phyloP scores from a whole-genome alignment of 2,797 vertebrate genomes.

The Pempheris klunzingeri region DNA sequence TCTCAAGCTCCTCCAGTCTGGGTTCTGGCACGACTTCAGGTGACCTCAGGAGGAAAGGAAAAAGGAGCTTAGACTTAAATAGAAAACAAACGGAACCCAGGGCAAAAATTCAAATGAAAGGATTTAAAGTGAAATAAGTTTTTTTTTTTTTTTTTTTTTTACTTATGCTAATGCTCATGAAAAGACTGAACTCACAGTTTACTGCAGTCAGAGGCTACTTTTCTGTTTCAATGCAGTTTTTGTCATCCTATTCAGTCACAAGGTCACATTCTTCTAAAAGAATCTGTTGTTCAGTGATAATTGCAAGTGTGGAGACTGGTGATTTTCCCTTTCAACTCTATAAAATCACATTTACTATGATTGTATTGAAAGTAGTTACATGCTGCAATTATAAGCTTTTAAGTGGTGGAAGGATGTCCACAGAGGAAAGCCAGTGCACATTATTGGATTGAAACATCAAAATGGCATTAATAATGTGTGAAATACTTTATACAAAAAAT shows the following conservation, averaged over 20 bases:
- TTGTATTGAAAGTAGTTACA: neutral
- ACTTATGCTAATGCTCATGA: neutral
- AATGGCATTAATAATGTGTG: neutral
- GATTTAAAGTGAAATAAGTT: neutral
- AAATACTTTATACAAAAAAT: no score
- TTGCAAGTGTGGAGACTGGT: neutral
- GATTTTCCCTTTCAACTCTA: neutral
- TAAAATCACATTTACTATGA: neutral
- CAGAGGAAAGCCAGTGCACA: neutral
- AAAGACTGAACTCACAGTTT: neutral
- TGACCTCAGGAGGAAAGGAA: neutral
- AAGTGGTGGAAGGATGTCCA: neutral
- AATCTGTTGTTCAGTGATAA: slow-evolving; percentile 4
- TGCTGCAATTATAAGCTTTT: neutral
- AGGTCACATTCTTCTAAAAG: neutral
- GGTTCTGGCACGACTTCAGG: slow-evolving; percentile 3
- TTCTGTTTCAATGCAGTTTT: neutral
- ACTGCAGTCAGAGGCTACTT: neutral
- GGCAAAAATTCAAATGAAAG: slow-evolving; percentile 2
- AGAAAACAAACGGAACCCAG: slow-evolving; percentile 7
- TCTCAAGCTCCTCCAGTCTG: neutral
- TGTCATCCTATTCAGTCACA: neutral
- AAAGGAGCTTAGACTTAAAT: neutral
- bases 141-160: no score
- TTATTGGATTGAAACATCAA: neutral